Conservation (phyloP, 2,797 vertebrate species). For the Serranus cabrilla region DNA sequence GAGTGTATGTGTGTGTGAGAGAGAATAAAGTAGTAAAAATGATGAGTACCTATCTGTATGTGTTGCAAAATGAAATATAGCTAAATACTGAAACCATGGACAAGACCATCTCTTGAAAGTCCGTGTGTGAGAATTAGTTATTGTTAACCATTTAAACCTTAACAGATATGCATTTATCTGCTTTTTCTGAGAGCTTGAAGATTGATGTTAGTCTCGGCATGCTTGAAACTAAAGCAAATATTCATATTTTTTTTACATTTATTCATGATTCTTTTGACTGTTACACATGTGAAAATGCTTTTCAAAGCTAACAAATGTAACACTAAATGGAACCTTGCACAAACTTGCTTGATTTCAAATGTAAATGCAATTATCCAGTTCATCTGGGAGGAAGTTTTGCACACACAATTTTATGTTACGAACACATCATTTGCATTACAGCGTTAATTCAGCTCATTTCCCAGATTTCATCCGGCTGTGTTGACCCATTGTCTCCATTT, state of each 20-base stretch:
- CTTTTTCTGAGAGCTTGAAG: too few relatives aligned
- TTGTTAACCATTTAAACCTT: too few relatives aligned
- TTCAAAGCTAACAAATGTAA: not conserved
- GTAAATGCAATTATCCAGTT: slow-evolving; percentile 5
- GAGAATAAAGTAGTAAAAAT: too few relatives aligned
- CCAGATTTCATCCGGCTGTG: slow-evolving; percentile 42
- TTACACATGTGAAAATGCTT: not conserved
- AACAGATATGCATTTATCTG: too few relatives aligned
- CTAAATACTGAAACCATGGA: too few relatives aligned
- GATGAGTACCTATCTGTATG: too few relatives aligned
- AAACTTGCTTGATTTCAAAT: not conserved
- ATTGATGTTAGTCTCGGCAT: too few relatives aligned
- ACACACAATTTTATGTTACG: not conserved
- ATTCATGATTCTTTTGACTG: not conserved
- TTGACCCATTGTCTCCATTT: slow-evolving; percentile 57
- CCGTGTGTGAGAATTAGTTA: too few relatives aligned
- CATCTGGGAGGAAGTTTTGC: slow-evolving; percentile 6
- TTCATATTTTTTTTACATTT: not conserved
- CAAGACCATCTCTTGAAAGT: too few relatives aligned
- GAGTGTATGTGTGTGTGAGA: not conserved
- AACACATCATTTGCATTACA: slow-evolving; percentile 48
- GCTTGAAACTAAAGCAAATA: not conserved
- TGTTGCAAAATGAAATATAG: too few relatives aligned
- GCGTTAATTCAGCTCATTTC: slow-evolving; percentile 56
- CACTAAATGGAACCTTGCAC: not conserved